Percentiles rank a stretch among this genome's conserved stretches.
phyloP scores from a whole-genome alignment of 2,797 vertebrate species.

The Rhinoraja longicauda region DNA sequence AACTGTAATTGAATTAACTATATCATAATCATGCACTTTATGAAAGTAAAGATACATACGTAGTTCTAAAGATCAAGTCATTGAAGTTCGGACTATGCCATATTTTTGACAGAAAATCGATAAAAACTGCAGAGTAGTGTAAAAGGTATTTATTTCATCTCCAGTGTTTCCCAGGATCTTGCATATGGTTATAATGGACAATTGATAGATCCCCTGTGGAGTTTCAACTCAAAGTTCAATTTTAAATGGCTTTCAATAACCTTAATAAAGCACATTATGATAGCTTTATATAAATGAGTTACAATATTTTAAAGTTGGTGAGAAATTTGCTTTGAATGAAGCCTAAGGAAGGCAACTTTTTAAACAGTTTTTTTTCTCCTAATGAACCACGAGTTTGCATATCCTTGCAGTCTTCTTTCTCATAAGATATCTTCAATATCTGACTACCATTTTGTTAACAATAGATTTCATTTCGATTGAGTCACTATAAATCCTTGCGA shows the following conservation, averaged over 20 bases:
- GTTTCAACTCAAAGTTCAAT: neutral
- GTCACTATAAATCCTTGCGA: neutral
- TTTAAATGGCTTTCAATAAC: neutral
- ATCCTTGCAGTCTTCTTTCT: no score
- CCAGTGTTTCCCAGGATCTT: neutral
- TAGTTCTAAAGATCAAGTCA: conserved; percentile 1
- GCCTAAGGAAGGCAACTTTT: neutral
- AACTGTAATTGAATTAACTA: neutral
- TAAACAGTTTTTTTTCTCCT: neutral
- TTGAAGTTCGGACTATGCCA: neutral
- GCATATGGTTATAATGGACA: neutral
- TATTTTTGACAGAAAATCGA: conserved; percentile 2
- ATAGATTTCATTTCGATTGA: neutral
- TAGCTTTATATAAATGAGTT: neutral
- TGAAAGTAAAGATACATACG: neutral
- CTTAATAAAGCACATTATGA: neutral
- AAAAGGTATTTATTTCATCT: neutral
- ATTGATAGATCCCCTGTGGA: neutral
- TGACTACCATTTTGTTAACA: neutral
- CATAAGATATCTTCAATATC: neutral
- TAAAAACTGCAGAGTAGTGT: neutral
- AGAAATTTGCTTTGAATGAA: neutral
- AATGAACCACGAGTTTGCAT: neutral
- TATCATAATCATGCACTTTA: neutral
- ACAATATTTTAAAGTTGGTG: neutral